Base-by-base conservation (phyloP, 2,113 vertebrate species). In the Ophiodon elongatus region DNA sequence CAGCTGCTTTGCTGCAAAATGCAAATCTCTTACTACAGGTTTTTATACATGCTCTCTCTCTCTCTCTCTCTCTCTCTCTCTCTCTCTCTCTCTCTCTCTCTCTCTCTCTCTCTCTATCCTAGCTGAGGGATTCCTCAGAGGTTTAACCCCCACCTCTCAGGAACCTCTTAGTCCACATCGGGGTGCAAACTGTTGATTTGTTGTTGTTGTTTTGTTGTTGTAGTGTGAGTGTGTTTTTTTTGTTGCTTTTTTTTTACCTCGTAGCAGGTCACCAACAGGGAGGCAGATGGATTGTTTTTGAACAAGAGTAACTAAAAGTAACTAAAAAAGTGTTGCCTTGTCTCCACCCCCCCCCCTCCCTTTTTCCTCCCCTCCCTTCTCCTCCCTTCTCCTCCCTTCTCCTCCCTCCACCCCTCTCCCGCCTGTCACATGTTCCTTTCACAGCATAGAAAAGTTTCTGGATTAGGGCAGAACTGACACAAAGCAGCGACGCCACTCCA, bases 401-500 rank as follows among this genome's bases (percentile, higher is more conserved):
- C 14, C 4, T 45, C 69, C 76, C 90, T 54, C 75, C 84, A 62
- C 84, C 90, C 80, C 86, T 64, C 73, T 85, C 82, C 86, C 75
- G 68, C 84, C 75, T 94, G 95, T 95, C 95, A 96, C 95, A 94
- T 96, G 95, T 92, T 90, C 94, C 68, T 94, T 95, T 95, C 94
- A 94, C 94, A 95, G 94, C 92, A 93, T 95, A 94, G 95, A 95
- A 96, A 95, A 94, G 94, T 95, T 95, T 93, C 94, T 94, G 95
- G 95, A 96, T 96, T 95, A 95, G 91, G 88, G 88, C 88, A 94
- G 95, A 94, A 94, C 93, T 95, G 93, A 87, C 95, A 95, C 94
- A 95, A 95, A 95, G 93, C 93, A 54, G 84, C 88, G 80, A 93
- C 93, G 91, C 91, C 92, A 92, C 92, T 93, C 89, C 92, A 93